Evolutionary conservation across 2,888 invertebrate species (phyloP).

Genomic region (Coelopa pilipes): DNA sequence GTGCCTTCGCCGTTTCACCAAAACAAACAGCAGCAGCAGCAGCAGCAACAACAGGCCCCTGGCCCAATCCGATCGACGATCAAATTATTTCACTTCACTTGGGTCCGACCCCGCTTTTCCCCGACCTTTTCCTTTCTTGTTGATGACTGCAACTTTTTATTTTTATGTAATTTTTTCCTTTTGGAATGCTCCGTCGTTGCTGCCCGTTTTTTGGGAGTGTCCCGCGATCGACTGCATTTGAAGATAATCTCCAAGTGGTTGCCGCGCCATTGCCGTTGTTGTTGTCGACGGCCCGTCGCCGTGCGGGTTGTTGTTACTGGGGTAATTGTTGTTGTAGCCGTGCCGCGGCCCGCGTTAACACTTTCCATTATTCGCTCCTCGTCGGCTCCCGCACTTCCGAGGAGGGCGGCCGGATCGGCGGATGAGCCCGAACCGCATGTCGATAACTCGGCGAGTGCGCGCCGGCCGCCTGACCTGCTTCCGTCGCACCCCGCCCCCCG

Average conservation of each 20-base stretch:
- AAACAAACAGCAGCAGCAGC: not conserved
- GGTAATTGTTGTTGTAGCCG: not conserved
- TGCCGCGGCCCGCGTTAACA: not conserved
- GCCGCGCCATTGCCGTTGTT: not conserved
- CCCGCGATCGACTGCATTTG: conserved; percentile 1
- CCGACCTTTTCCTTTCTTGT: too few relatives aligned
- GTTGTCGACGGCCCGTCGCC: not conserved
- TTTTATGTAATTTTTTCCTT: too few relatives aligned
- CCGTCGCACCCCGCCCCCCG: too few relatives aligned
- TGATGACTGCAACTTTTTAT: too few relatives aligned
- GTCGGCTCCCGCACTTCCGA: not conserved
- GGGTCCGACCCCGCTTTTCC: too few relatives aligned
- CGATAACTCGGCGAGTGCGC: not conserved
- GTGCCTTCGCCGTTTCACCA: not conserved
- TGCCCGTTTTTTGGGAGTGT: not conserved
- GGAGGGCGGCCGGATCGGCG: too few relatives aligned
- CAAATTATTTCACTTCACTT: too few relatives aligned
- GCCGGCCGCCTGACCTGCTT: not conserved
- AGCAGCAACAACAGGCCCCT: too few relatives aligned
- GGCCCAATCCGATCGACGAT: too few relatives aligned
- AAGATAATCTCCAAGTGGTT: conserved; percentile 1
- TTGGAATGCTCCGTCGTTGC: not conserved
- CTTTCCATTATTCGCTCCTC: conserved; percentile 14
- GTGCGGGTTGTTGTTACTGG: not conserved
- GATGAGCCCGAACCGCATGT: not conserved